These are phyloP conservation scores for Siniperca scherzeri DNA, from an alignment of 2,797 vertebrate species.

Conservation along the genomic window DNA sequence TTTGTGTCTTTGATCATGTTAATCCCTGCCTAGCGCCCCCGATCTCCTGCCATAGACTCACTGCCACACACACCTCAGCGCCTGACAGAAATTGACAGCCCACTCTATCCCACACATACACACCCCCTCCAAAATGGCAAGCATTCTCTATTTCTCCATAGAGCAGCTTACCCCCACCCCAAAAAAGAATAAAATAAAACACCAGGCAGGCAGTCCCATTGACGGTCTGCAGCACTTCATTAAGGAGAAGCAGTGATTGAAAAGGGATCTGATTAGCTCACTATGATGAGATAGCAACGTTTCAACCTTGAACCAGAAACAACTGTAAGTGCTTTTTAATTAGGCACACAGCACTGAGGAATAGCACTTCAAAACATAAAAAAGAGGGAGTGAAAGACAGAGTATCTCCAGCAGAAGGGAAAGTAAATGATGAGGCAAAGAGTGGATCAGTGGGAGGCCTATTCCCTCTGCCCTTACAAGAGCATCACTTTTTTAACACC, in stretches of 20 bases:
- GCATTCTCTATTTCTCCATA: constrained; percentile 60
- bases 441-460: constrained; percentile 61
- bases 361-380: constrained; percentile 69
- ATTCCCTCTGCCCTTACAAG: constrained; percentile 60
- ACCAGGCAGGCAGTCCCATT: constrained; percentile 50
- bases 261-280: constrained; percentile 78
- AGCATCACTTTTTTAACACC: constrained; percentile 62
- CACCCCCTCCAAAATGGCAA: constrained; percentile 55
- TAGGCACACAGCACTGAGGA: constrained; percentile 72
- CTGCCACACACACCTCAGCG: constrained; percentile 80
- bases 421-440: constrained; percentile 63
- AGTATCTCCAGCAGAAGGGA: constrained; percentile 49
- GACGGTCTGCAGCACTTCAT: constrained; percentile 75
- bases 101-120: constrained; percentile 67
- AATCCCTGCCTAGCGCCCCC: constrained; percentile 77
- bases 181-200: constrained; percentile 62
- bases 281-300: constrained; percentile 65
- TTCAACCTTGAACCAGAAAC: constrained; percentile 79
- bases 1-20: constrained; percentile 84
- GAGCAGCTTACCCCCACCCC: constrained; percentile 56
- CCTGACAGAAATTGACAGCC: constrained; percentile 82
- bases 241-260: constrained; percentile 75
- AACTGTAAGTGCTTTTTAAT: constrained; percentile 80
- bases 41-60: constrained; percentile 60
- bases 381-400: constrained; percentile 42